Conservation (phyloP, 2,797 vertebrate genomes). For the Syngnathus rostellatus region DNA sequence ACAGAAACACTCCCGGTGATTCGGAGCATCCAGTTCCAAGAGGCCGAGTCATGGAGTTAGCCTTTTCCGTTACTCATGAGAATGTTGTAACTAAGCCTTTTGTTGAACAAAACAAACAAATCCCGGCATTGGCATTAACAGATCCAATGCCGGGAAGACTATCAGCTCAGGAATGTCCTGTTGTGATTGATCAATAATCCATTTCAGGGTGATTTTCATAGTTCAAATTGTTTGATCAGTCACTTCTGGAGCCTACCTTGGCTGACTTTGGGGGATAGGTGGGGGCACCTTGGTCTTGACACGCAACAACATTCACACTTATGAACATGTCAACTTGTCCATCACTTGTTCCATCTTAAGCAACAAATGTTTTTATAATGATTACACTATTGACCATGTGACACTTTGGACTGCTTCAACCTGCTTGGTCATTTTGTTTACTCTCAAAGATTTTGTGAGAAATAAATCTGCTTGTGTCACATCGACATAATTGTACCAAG, state of each 20-base stretch:
- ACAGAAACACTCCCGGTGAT: constrained; percentile 37
- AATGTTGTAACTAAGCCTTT: constrained; percentile 23
- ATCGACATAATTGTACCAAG: constrained; percentile 31
- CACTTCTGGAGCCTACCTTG: no score
- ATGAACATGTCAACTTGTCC: background rate
- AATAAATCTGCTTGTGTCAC: constrained; percentile 24
- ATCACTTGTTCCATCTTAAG: background rate
- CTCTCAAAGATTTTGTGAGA: constrained; percentile 28
- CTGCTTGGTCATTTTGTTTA: constrained; percentile 7
- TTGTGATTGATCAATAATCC: background rate
- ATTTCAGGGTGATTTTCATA: background rate
- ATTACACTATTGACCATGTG: background rate
- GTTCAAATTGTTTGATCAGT: background rate
- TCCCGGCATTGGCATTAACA: background rate
- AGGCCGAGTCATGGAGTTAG: constrained; percentile 45
- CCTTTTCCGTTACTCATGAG: constrained; percentile 51
- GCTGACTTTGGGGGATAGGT: no score
- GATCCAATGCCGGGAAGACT: constrained; percentile 29
- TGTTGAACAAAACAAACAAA: constrained; percentile 8
- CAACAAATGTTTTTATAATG: background rate
- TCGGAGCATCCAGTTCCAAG: constrained; percentile 32
- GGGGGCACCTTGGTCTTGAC: no score
- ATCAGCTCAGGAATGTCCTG: constrained; percentile 20
- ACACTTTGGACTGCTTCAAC: background rate
- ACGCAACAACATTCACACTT: background rate